Percentiles rank a stretch among this genome's conserved stretches.
phyloP scores from a whole-genome alignment of 2,888 invertebrate genomes.

The Cetonia aurata region DNA sequence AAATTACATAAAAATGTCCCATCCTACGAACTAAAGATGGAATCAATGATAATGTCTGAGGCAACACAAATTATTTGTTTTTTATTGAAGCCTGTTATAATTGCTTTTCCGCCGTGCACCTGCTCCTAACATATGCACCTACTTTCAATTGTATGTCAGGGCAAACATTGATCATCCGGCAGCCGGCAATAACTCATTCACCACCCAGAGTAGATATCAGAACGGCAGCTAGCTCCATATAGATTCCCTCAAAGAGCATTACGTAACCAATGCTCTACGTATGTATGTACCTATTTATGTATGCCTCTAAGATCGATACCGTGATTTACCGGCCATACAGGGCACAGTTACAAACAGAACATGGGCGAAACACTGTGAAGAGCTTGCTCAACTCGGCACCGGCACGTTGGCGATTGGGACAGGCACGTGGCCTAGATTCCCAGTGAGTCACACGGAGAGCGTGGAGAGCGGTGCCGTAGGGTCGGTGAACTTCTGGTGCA shows the following conservation, averaged over 20 bases:
- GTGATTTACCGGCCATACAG: constrained; percentile 24
- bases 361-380: constrained; percentile 19
- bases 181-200: constrained; percentile 14
- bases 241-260: constrained; percentile 5
- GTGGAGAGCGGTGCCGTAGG: constrained; percentile 54
- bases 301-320: not conserved
- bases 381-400: constrained; percentile 41
- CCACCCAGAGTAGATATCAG: constrained; percentile 25
- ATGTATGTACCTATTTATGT: not conserved
- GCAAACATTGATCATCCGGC: constrained; percentile 23
- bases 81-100: no score
- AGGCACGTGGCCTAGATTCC: constrained; percentile 47
- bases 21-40: no score
- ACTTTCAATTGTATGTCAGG: constrained; percentile 5
- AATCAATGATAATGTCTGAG: no score
- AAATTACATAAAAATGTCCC: no score
- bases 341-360: constrained; percentile 31
- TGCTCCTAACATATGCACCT: constrained; percentile 1
- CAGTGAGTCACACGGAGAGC: constrained; percentile 42
- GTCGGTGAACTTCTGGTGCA: constrained; percentile 58
- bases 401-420: constrained; percentile 44
- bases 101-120: not conserved
- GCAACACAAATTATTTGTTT: no score
- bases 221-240: constrained; percentile 17
- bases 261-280: not conserved